Base-by-base conservation (phyloP, 1,140 invertebrate genomes). In the Conus betulinus region DNA sequence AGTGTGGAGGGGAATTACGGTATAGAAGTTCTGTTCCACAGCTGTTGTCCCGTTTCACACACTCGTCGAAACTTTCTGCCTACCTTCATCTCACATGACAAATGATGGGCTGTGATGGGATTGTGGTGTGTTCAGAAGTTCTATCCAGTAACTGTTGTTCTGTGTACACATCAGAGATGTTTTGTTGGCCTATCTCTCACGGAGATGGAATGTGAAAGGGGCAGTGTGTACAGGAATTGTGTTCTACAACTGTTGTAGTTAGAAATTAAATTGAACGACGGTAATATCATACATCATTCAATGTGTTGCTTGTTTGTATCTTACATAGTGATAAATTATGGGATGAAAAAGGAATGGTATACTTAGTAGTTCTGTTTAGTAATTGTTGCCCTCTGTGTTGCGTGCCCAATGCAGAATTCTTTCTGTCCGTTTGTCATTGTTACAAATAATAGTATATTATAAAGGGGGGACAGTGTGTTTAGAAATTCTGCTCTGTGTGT, bases 11-110 rank as follows among this genome's bases (percentile, higher is more conserved):
- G 3, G 39, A 63, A 13, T 63, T 63, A n/a, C 60, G 0, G 10
- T 1, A 20, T 11, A 4, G 10, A 13, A 63, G 17, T 11, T 63
- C 60, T 11, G 10, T 23, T 81, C 63, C 79, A 79, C 25, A 60
- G 88, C 53, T 67, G 51, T 63, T 91, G 90, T 52, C 90, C 90
- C 8, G 88, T 91, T 88, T 52, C 85, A 88, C 39, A 71, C 39
- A 7, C 57, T 17, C 1, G 74, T 88, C 51, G 17, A 63, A 63
- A 63, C 11, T 11, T 63, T 78, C 27, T 78, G n/a, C 23, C 23
- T 78, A 2, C 23, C 27, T 78, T 20, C 2, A 5, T 78, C 1
- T 3, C 74, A 63, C 0, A 4, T 11, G 60, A 20, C 17, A 20
- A 78, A 25, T 11, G 11, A 15, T 11, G 8, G 11, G 11, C 23